These are phyloP conservation scores for Hyperopisus bebe DNA, from an alignment of 2,113 vertebrate genomes.

Conservation along the genomic window DNA sequence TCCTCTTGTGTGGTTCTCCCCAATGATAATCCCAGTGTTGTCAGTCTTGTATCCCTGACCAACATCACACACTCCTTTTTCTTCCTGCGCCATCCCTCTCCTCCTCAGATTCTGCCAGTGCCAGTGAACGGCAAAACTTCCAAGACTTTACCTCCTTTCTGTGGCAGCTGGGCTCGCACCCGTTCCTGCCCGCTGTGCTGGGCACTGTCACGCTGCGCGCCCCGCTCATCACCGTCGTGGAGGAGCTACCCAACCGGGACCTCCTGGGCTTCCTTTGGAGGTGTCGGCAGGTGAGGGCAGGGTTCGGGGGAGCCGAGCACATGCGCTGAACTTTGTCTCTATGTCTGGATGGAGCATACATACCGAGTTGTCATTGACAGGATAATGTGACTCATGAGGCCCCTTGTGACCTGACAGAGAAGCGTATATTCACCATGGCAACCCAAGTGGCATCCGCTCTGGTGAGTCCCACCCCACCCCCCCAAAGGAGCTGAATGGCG, in stretches of 20 bases:
- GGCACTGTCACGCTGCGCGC: conserved; percentile 61
- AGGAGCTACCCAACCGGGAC: conserved; percentile 65
- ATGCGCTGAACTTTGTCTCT: not conserved
- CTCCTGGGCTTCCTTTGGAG: conserved; percentile 64
- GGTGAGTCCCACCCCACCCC: conserved; percentile 44
- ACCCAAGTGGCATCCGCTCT: conserved; percentile 60
- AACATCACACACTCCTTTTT: not conserved
- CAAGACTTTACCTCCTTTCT: conserved; percentile 64
- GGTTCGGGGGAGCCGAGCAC: not conserved
- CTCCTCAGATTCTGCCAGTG: conserved; percentile 54
- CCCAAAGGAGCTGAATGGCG: not conserved
- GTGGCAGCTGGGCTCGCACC: conserved; percentile 63
- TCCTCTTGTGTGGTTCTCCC: not conserved
- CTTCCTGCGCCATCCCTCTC: not conserved
- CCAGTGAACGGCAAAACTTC: conserved; percentile 56
- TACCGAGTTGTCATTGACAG: conserved; percentile 33
- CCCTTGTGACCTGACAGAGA: conserved; percentile 60
- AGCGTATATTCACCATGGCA: conserved; percentile 58
- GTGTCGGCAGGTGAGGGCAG: conserved; percentile 54
- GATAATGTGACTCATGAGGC: conserved; percentile 35
- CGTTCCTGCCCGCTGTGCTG: conserved; percentile 63
- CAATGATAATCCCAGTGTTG: not conserved
- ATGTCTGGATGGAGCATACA: not conserved
- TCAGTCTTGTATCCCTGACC: not conserved
- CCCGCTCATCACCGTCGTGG: conserved; percentile 62